Percentiles rank a stretch among this genome's conserved stretches.
Conservation (phyloP, 2,888 invertebrate genomes). For the Amphipyra tragopoginis region DNA sequence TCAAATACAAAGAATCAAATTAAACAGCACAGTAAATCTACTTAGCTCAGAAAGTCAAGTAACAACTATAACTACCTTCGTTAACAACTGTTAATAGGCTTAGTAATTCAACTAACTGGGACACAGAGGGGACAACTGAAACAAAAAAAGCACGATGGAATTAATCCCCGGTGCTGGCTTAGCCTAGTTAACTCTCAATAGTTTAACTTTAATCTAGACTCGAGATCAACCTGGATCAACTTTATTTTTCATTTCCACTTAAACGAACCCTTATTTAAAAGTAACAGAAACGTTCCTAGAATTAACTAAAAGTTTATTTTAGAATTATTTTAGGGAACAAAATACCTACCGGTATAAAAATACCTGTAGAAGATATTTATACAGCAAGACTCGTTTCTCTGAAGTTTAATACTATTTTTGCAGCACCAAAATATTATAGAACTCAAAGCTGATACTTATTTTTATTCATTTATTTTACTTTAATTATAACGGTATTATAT, state of each 20-base stretch:
- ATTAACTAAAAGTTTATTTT: conserved; percentile 2
- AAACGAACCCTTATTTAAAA: conserved; percentile 53
- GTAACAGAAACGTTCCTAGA: conserved; percentile 38
- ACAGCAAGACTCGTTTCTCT: too few relatives aligned
- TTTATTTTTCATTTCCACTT: conserved; percentile 73
- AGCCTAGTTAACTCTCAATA: conserved; percentile 74
- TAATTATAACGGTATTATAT: too few relatives aligned
- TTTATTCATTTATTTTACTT: too few relatives aligned
- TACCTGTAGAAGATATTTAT: too few relatives aligned
- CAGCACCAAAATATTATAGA: too few relatives aligned
- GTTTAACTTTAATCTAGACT: conserved; percentile 76
- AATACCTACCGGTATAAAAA: too few relatives aligned
- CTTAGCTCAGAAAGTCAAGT: conserved; percentile 38
- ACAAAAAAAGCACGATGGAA: conserved; percentile 57
- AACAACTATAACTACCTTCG: conserved; percentile 50
- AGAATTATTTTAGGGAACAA: not conserved
- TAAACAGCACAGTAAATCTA: conserved; percentile 22
- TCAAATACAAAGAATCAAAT: conserved; percentile 23
- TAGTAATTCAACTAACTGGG: conserved; percentile 66
- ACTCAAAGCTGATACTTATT: too few relatives aligned
- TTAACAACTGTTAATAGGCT: conserved; percentile 74
- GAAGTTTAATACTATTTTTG: too few relatives aligned
- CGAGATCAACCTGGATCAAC: conserved; percentile 72
- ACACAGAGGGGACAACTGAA: conserved; percentile 50
- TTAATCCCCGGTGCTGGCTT: conserved; percentile 62